Evolutionary conservation across 1,140 invertebrate genomes (phyloP).

Genomic region (Monochamus saltuarius): DNA sequence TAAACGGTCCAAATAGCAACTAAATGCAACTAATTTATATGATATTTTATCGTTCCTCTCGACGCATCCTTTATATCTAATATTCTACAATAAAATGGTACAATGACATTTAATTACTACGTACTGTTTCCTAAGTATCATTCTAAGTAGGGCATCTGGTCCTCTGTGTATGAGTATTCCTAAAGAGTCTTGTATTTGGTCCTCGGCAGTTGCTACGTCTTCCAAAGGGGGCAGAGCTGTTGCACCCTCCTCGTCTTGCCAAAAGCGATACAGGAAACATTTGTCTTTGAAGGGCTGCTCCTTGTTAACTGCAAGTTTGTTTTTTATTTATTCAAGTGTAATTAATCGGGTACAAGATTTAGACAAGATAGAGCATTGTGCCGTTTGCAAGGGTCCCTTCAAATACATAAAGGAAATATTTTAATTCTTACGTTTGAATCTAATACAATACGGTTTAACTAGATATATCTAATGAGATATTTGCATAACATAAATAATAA

Average conservation of each 20-base stretch:
- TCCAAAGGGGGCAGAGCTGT: slow-evolving; percentile 56
- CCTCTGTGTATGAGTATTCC: slow-evolving; percentile 67
- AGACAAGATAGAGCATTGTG: background rate
- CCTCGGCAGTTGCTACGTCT: slow-evolving; percentile 64
- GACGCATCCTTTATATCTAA: too few species aligned
- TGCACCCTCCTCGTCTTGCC: slow-evolving; percentile 66
- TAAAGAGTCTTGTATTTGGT: slow-evolving; percentile 68
- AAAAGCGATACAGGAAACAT: slow-evolving; percentile 80
- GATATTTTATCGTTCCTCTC: too few species aligned
- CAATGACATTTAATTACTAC: slow-evolving; percentile 38
- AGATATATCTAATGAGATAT: too few species aligned
- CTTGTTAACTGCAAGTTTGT: slow-evolving; percentile 62
- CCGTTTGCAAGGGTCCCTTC: background rate
- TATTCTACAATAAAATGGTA: background rate
- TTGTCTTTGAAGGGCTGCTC: slow-evolving; percentile 85
- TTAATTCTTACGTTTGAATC: background rate
- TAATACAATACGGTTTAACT: background rate
- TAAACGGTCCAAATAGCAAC: too few species aligned
- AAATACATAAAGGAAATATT: background rate
- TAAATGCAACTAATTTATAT: too few species aligned
- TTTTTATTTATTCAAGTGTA: background rate
- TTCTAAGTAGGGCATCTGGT: slow-evolving; percentile 75
- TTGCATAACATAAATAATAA: too few species aligned
- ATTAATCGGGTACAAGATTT: background rate
- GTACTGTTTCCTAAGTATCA: slow-evolving; percentile 82